These are phyloP conservation scores for Antechinus flavipes DNA, from an alignment of 2,113 vertebrate species.

Conservation along the genomic window DNA sequence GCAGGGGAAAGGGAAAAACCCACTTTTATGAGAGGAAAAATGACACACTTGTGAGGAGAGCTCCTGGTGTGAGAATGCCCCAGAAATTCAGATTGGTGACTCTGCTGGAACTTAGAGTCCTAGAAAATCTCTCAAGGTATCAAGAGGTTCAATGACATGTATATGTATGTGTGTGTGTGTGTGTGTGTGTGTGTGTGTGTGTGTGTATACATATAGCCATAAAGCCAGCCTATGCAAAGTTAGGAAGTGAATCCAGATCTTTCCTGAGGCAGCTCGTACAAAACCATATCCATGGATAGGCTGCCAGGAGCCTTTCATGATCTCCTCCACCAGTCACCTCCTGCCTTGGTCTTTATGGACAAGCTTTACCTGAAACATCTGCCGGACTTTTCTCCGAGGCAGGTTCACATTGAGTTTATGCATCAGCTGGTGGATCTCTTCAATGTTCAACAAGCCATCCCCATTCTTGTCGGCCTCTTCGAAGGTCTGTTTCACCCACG, in stretches of 20 bases:
- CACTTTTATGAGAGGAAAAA: not conserved
- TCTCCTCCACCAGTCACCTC: not conserved
- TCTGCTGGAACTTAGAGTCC: not conserved
- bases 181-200: too few species aligned
- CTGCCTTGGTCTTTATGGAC: not conserved
- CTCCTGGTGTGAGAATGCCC: not conserved
- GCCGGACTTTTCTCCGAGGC: constrained; percentile 96
- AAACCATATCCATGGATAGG: not conserved
- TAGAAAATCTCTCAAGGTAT: not conserved
- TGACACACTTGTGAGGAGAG: not conserved
- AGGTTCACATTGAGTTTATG: constrained; percentile 98
- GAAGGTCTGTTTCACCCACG: constrained; percentile 98
- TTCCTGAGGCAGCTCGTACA: not conserved
- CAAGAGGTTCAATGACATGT: not conserved
- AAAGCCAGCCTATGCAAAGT: not conserved
- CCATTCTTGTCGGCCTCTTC: constrained; percentile 98
- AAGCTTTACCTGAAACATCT: constrained; percentile 98
- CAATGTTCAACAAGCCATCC: constrained; percentile 95
- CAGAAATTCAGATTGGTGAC: not conserved
- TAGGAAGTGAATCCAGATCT: not conserved
- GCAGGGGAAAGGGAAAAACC: not conserved
- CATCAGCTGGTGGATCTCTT: constrained; percentile 97
- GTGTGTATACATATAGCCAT: not conserved
- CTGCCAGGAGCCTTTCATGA: too few species aligned
- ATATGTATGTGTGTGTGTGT: too few species aligned